A percentile compares a stretch with the other conserved stretches of the same genome.
Evolutionary conservation across 30 jellyfish, hydroid and myxozoan species (phyloP).

Genomic region (Haliclystus octoradiatus): DNA sequence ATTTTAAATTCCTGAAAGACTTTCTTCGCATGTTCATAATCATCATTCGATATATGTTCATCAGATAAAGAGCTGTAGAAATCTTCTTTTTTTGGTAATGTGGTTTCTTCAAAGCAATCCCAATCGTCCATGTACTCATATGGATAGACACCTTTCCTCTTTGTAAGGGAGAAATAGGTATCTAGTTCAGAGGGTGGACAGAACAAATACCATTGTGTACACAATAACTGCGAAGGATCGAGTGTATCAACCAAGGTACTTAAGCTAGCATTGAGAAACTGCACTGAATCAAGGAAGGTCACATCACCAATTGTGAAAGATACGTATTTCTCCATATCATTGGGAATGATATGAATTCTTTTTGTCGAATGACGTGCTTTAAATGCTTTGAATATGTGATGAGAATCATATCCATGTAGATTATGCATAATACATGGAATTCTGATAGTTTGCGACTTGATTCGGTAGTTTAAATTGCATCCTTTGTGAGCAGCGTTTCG

Average conservation of each 20-base stretch:
- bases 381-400: background rate
- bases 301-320: too few species aligned
- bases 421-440: slow-evolving; percentile 1
- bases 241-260: slow-evolving; percentile 9
- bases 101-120: slow-evolving; percentile 6
- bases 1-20: slow-evolving; percentile 2
- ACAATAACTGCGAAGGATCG: too few species aligned
- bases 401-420: background rate
- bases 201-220: too few species aligned
- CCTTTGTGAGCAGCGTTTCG: background rate
- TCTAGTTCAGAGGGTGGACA: too few species aligned
- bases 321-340: slow-evolving; percentile 29
- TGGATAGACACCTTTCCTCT: too few species aligned
- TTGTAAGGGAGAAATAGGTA: too few species aligned
- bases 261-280: slow-evolving; percentile 16
- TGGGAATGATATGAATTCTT: slow-evolving; percentile 4
- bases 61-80: slow-evolving; percentile 15
- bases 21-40: slow-evolving; percentile 15
- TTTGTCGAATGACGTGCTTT: slow-evolving; percentile 4
- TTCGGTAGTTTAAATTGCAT: background rate
- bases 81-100: slow-evolving; percentile 30
- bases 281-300: slow-evolving; percentile 19
- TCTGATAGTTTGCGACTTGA: background rate
- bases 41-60: slow-evolving; percentile 5
- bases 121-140: slow-evolving; percentile 34